These are phyloP conservation scores for Sinonovacula constricta DNA, from an alignment of 1,140 invertebrate species.

Conservation along the genomic window DNA sequence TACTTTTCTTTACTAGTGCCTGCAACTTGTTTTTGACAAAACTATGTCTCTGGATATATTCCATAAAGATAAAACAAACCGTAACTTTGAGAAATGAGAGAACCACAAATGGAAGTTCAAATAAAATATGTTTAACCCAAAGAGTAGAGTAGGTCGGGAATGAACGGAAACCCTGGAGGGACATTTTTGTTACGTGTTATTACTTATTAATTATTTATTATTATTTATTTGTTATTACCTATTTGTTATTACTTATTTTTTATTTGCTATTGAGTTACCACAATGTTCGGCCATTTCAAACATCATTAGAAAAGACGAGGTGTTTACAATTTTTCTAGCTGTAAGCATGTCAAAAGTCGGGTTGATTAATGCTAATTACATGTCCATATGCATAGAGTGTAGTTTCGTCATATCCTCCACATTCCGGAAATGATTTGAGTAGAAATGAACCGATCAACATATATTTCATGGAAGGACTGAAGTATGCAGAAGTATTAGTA, in stretches of 20 bases:
- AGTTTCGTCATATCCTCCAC: constrained; percentile 11
- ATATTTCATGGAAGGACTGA: constrained; percentile 32
- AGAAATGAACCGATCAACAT: constrained; percentile 10
- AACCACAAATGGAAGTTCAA: no score
- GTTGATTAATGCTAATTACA: background rate
- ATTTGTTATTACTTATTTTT: constrained; percentile 13
- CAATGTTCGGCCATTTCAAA: constrained; percentile 1
- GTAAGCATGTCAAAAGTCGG: background rate
- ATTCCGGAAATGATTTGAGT: background rate
- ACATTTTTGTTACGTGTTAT: constrained; percentile 8
- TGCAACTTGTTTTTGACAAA: no score
- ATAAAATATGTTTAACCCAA: no score
- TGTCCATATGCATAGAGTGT: background rate
- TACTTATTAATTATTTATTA: background rate
- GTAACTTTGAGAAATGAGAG: no score
- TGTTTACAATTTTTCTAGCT: background rate
- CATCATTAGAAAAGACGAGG: constrained; percentile 2
- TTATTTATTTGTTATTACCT: constrained; percentile 14
- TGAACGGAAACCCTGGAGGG: constrained; percentile 18
- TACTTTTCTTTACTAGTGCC: no score
- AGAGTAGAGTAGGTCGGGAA: no score
- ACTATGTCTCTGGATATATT: no score
- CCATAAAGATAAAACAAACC: no score
- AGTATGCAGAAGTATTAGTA: constrained; percentile 19
- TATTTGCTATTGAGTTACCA: no score